Conservation (phyloP, 2,888 invertebrate genomes). For the Trachelus tabidus region DNA sequence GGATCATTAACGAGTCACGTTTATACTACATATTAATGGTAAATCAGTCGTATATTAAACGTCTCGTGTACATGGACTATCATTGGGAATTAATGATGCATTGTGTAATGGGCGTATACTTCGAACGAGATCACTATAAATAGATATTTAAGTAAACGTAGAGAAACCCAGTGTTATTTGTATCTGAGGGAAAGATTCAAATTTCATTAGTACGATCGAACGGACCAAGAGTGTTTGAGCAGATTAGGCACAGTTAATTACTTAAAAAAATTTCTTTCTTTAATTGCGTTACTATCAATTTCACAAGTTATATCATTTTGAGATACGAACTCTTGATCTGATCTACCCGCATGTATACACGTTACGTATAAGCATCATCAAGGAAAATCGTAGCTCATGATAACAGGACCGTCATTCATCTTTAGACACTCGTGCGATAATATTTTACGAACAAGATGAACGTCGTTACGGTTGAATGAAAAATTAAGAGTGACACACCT, state of each 20-base stretch:
- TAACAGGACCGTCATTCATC: background rate
- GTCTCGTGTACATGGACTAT: slow-evolving; percentile 11
- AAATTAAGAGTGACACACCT: background rate
- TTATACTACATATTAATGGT: background rate
- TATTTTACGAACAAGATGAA: background rate
- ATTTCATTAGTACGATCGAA: background rate
- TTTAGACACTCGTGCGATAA: background rate
- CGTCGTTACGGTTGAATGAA: background rate
- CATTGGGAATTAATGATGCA: slow-evolving; percentile 4
- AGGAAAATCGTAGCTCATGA: background rate
- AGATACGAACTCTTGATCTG: background rate
- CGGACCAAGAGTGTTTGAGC: background rate
- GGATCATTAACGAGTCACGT: background rate
- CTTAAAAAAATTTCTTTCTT: background rate
- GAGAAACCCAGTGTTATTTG: background rate
- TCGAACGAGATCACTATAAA: slow-evolving; percentile 5
- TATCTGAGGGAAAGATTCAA: background rate
- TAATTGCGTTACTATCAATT: background rate
- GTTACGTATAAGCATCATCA: background rate
- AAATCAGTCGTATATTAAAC: slow-evolving; percentile 6
- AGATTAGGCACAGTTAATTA: background rate
- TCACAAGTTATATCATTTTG: background rate
- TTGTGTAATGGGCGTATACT: background rate
- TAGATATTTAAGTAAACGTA: slow-evolving; percentile 18
- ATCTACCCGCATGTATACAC: background rate